These are phyloP conservation scores for Pipra filicauda DNA, from an alignment of 2,113 vertebrate genomes.

Conservation along the genomic window DNA sequence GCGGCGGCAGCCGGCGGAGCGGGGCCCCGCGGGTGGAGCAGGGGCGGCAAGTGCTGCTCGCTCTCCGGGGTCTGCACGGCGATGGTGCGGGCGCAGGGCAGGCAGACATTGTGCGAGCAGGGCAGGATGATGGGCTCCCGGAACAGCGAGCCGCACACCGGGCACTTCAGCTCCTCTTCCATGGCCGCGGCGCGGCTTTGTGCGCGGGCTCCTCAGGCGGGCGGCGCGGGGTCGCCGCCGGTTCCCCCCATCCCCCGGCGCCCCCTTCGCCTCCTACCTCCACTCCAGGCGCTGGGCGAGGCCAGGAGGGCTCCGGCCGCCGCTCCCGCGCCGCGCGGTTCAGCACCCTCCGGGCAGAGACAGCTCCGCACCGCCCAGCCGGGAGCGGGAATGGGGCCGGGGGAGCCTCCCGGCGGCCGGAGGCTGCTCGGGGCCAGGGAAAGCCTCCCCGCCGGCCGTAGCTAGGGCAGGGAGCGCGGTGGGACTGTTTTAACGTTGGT, in stretches of 20 bases:
- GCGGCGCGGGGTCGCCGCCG: neutral
- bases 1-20: neutral
- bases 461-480: neutral
- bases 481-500: conserved; percentile 40
- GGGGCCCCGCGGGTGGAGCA: conserved; percentile 76
- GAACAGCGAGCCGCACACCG: conserved; percentile 92
- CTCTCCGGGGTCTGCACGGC: conserved; percentile 91
- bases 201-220: neutral
- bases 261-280: neutral
- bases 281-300: neutral
- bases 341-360: neutral
- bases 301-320: neutral
- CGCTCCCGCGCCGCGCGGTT: neutral
- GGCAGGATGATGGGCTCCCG: conserved; percentile 95
- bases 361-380: neutral
- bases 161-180: conserved; percentile 97
- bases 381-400: neutral
- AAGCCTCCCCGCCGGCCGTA: neutral
- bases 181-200: conserved; percentile 68
- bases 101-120: conserved; percentile 85
- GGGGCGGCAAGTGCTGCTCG: conserved; percentile 79
- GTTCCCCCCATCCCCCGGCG: neutral
- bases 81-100: conserved; percentile 95
- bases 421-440: neutral
- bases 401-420: neutral